Percentiles rank a stretch among this genome's conserved stretches.
These are phyloP conservation scores for Unio delphinus DNA, from an alignment of 2,888 invertebrate genomes.

Conservation along the genomic window DNA sequence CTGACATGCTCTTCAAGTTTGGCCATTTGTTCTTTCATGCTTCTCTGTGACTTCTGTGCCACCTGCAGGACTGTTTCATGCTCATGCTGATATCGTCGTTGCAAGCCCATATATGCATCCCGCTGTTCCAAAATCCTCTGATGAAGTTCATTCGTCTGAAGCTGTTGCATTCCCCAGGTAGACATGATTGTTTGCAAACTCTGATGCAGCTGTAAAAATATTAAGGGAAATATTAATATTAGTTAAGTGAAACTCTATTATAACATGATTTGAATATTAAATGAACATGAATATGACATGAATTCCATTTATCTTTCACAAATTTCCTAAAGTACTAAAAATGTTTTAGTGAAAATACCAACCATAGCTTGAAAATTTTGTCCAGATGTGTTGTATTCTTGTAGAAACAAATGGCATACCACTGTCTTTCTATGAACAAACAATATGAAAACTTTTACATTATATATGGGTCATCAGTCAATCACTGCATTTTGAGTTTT, in stretches of 20 bases:
- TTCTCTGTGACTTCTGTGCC: constrained; percentile 47
- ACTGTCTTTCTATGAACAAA: no score
- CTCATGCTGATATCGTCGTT: constrained; percentile 48
- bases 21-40: constrained; percentile 60
- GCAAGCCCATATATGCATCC: constrained; percentile 52
- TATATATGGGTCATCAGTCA: no score
- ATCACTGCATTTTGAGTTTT: no score
- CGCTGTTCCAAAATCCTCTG: constrained; percentile 60
- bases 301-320: no score
- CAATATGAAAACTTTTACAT: no score
- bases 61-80: constrained; percentile 55
- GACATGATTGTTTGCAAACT: constrained; percentile 49
- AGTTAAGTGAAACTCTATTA: not conserved
- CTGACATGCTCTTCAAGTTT: constrained; percentile 61
- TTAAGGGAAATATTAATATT: not conserved
- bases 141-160: constrained; percentile 55
- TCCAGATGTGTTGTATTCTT: no score
- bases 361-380: no score
- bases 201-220: constrained; percentile 45
- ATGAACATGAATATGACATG: no score
- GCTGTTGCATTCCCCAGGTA: constrained; percentile 58
- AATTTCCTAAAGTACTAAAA: no score
- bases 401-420: no score
- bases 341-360: no score
- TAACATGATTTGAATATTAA: no score